These are phyloP conservation scores for Zosterops hypoxanthus DNA, from an alignment of 2,113 vertebrate genomes.

Conservation along the genomic window DNA sequence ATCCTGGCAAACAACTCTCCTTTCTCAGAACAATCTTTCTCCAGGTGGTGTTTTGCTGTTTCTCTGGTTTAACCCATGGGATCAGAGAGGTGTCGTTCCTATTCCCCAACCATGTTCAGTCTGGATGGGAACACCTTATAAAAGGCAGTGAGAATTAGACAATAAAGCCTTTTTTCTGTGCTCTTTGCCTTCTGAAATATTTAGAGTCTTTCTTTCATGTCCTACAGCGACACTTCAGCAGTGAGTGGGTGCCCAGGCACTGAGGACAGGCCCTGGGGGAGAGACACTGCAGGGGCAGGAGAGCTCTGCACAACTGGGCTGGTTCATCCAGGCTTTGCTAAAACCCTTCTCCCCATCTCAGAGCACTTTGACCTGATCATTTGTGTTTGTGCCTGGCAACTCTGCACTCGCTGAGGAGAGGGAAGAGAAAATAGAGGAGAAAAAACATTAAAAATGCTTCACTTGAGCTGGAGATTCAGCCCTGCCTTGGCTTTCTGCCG, in stretches of 20 bases:
- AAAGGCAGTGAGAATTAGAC: no score
- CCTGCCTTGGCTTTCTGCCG: neutral
- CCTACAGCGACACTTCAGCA: neutral
- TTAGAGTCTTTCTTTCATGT: no score
- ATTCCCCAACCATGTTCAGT: no score
- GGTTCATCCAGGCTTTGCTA: conserved; percentile 35
- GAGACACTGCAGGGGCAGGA: neutral
- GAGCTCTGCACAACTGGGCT: neutral
- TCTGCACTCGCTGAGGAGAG: neutral
- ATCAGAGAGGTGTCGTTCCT: no score
- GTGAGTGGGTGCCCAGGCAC: neutral
- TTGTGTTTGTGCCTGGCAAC: neutral
- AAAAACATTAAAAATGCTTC: neutral
- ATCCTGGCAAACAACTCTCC: no score
- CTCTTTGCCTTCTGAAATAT: no score
- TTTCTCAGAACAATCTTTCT: no score
- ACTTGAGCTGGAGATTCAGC: neutral
- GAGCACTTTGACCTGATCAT: neutral
- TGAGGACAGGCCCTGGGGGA: neutral
- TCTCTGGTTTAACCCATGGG: no score
- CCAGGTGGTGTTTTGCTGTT: no score
- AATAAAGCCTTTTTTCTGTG: no score
- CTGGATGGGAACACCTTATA: no score
- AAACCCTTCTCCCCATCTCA: conserved; percentile 4
- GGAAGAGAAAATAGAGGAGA: neutral